These are phyloP conservation scores for Ichneumoninae sp. DNA, from an alignment of 2,888 invertebrate genomes.

Conservation along the genomic window DNA sequence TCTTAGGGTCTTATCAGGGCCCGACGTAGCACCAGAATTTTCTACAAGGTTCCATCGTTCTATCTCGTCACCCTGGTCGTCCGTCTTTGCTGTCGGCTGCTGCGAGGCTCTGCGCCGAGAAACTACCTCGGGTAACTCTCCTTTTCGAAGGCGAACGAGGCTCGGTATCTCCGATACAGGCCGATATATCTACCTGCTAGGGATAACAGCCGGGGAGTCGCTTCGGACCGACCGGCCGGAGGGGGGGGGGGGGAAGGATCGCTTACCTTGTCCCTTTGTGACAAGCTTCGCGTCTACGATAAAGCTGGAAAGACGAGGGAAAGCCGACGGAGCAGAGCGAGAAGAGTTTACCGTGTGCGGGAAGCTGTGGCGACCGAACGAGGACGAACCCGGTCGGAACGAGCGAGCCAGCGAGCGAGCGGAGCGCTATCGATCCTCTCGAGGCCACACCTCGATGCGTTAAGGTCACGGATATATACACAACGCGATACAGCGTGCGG, in stretches of 20 bases:
- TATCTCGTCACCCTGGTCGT: not conserved
- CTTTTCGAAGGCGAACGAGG: not conserved
- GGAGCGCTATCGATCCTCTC: slow-evolving; percentile 75
- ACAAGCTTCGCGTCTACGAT: slow-evolving; percentile 1
- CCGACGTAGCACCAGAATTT: no score
- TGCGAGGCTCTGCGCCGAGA: not conserved
- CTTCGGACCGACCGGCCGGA: not conserved
- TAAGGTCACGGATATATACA: slow-evolving; percentile 64
- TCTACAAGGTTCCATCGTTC: not conserved
- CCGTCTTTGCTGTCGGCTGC: not conserved
- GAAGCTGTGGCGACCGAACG: slow-evolving; percentile 12
- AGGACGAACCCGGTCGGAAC: slow-evolving; percentile 55
- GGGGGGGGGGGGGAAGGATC: not conserved
- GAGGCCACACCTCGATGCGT: slow-evolving; percentile 77
- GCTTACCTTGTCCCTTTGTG: not conserved
- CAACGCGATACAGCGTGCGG: not conserved
- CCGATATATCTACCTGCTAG: not conserved
- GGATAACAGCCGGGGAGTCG: not conserved
- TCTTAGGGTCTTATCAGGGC: no score
- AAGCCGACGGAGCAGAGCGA: slow-evolving; percentile 29
- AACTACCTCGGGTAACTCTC: not conserved
- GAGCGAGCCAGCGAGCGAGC: slow-evolving; percentile 63
- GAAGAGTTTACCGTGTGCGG: slow-evolving; percentile 25
- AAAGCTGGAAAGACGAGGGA: slow-evolving; percentile 14
- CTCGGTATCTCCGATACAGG: not conserved